These are phyloP conservation scores for Albula goreensis DNA, from an alignment of 2,113 vertebrate species.

Conservation along the genomic window DNA sequence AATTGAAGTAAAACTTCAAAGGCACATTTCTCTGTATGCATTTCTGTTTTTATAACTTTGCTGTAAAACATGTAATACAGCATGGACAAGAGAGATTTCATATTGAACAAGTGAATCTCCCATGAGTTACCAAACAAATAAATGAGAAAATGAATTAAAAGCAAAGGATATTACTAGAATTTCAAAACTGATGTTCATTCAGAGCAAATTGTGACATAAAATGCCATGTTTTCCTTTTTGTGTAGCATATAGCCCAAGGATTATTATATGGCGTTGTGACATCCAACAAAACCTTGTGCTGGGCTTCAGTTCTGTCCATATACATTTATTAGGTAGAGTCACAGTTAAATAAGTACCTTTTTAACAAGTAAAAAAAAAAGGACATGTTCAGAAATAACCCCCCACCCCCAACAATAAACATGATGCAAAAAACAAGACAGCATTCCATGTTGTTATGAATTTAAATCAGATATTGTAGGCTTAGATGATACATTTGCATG, in stretches of 20 bases:
- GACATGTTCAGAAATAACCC: too few relatives aligned
- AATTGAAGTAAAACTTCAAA: too few relatives aligned
- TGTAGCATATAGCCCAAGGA: background rate
- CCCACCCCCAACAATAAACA: too few relatives aligned
- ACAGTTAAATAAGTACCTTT: too few relatives aligned
- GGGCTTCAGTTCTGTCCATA: background rate
- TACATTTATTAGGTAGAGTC: too few relatives aligned
- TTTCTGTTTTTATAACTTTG: background rate
- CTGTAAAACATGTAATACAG: background rate
- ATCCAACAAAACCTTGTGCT: background rate
- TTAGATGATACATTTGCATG: background rate
- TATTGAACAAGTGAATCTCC: background rate
- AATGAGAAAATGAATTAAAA: background rate
- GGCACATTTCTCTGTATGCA: too few relatives aligned
- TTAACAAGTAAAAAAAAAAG: too few relatives aligned
- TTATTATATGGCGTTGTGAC: background rate
- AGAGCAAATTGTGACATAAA: too few relatives aligned
- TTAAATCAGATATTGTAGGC: background rate
- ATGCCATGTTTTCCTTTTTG: background rate
- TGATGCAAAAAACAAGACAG: too few relatives aligned
- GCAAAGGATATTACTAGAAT: background rate
- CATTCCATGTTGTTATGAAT: too few relatives aligned
- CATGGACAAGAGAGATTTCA: background rate
- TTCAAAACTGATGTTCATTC: background rate
- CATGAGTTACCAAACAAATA: background rate